These are phyloP conservation scores for Embidobia sp. DNA, from an alignment of 2,888 invertebrate species.

Conservation along the genomic window DNA sequence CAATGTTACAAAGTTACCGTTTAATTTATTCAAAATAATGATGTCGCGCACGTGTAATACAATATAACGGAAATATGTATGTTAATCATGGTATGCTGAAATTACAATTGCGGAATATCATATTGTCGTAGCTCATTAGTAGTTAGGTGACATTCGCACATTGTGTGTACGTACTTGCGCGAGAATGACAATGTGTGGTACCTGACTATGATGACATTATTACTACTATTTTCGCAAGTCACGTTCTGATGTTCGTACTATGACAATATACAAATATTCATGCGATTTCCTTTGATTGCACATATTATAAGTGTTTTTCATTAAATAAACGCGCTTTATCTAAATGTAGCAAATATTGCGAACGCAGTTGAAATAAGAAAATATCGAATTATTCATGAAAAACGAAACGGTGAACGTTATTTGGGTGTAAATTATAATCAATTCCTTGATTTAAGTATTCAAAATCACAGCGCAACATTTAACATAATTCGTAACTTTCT, in stretches of 20 bases:
- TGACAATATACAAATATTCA: conserved; percentile 33
- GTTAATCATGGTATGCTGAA: conserved; percentile 16
- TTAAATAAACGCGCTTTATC: too few relatives aligned
- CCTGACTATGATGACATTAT: conserved; percentile 37
- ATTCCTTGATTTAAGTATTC: too few relatives aligned
- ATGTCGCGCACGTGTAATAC: conserved; percentile 23
- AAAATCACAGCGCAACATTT: too few relatives aligned
- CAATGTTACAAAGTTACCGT: conserved; percentile 10
- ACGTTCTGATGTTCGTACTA: conserved; percentile 38
- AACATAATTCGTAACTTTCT: too few relatives aligned
- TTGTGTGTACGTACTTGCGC: conserved; percentile 12
- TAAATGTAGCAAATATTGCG: too few relatives aligned
- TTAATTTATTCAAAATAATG: conserved; percentile 38
- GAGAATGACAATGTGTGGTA: conserved; percentile 25
- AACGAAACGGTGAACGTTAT: too few relatives aligned
- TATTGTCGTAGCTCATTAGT: conserved; percentile 49
- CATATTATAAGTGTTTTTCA: neutral
- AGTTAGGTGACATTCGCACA: conserved; percentile 52
- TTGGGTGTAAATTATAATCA: too few relatives aligned
- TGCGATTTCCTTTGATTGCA: conserved; percentile 27
- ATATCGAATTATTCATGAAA: too few relatives aligned
- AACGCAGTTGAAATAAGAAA: too few relatives aligned
- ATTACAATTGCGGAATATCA: conserved; percentile 35
- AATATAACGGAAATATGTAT: conserved; percentile 40
- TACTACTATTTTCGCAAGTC: conserved; percentile 49